Evolutionary conservation across 1,140 invertebrate species (phyloP).

Genomic region (Mizuhopecten yessoensis): DNA sequence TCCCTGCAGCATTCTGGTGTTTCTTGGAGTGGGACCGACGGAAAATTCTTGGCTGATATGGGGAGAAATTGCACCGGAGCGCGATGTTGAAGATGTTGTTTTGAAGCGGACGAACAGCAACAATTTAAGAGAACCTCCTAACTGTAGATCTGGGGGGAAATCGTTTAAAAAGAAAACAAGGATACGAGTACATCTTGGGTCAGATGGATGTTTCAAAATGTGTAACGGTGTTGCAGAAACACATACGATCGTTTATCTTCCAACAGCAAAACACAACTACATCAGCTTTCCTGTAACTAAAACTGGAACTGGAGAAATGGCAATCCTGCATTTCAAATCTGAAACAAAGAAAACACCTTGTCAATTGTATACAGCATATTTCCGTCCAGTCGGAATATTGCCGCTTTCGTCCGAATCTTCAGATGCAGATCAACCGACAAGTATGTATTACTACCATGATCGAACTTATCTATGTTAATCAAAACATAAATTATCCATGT

Average conservation of each 20-base stretch:
- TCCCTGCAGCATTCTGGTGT: background rate
- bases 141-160: background rate
- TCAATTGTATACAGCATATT: background rate
- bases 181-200: background rate
- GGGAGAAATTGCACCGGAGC: background rate
- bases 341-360: background rate
- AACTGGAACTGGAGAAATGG: background rate
- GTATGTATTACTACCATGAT: too few species aligned
- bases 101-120: background rate
- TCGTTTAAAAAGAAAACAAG: background rate
- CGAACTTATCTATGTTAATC: too few species aligned
- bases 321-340: background rate
- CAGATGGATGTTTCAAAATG: background rate
- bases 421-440: background rate
- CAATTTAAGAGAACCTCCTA: background rate
- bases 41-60: background rate
- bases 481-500: too few species aligned
- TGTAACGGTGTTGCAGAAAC: background rate
- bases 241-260: background rate
- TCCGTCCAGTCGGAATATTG: background rate
- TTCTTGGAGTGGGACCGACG: conserved; percentile 4
- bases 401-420: background rate
- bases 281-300: background rate
- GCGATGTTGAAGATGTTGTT: background rate
- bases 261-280: background rate